Evolutionary conservation across 2,888 invertebrate species (phyloP).

Genomic region (Eupithecia subumbrata): DNA sequence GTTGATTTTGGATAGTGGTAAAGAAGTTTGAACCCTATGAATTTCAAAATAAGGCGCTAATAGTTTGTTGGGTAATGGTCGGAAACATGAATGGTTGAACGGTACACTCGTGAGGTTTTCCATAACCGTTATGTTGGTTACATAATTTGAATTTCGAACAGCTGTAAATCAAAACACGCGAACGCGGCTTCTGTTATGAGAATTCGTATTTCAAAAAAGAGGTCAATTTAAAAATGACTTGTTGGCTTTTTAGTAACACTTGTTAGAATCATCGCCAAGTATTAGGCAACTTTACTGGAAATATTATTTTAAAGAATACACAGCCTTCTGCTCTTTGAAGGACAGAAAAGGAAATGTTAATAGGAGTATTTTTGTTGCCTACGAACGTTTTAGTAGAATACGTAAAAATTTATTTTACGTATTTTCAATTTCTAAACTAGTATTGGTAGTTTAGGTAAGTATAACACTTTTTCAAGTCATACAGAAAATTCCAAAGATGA

Average conservation of each 20-base stretch:
- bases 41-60: not conserved
- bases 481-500: no score
- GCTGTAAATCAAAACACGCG: constrained; percentile 8
- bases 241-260: not conserved
- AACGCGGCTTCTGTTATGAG: constrained; percentile 1
- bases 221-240: not conserved
- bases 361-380: not conserved
- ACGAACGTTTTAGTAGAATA: not conserved
- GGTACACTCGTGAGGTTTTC: constrained; percentile 25
- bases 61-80: constrained; percentile 18
- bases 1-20: not conserved
- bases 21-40: constrained; percentile 15
- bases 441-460: no score
- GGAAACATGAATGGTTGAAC: constrained; percentile 25
- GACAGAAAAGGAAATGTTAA: not conserved
- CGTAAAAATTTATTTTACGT: no score
- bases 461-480: no score
- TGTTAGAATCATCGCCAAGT: not conserved
- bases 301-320: not conserved
- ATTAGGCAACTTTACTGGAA: not conserved
- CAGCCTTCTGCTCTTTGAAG: not conserved
- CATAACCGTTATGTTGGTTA: constrained; percentile 28
- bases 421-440: not conserved
- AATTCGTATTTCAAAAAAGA: not conserved
- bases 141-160: constrained; percentile 17